Conservation (phyloP, 1,140 invertebrate species). For the Pseudomyrmex dendroicus region DNA sequence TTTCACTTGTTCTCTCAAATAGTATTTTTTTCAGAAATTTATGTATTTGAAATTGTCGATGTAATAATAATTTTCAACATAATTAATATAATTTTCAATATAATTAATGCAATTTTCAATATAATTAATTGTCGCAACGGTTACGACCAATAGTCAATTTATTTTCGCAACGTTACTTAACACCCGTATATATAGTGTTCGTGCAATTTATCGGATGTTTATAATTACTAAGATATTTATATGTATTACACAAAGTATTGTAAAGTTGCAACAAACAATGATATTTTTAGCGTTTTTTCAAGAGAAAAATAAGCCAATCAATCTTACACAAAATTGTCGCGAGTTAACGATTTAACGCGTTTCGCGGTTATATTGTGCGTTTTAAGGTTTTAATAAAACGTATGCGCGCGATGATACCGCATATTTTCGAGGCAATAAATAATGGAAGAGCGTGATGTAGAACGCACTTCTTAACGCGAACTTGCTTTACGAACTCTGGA, state of each 20-base stretch:
- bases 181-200: not conserved
- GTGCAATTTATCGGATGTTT: not conserved
- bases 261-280: not conserved
- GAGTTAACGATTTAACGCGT: not conserved
- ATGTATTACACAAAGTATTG: too few relatives aligned
- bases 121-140: not conserved
- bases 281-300: not conserved
- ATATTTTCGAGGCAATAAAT: constrained; percentile 16
- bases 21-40: too few relatives aligned
- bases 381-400: not conserved
- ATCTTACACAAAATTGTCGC: not conserved
- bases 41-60: constrained; percentile 27
- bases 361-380: too few relatives aligned
- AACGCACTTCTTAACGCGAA: constrained; percentile 31
- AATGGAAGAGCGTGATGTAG: constrained; percentile 9
- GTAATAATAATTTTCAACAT: too few relatives aligned
- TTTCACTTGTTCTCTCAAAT: too few relatives aligned
- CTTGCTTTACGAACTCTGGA: not conserved
- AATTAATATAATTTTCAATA: too few relatives aligned
- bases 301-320: not conserved
- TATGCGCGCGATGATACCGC: not conserved
- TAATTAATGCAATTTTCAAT: too few relatives aligned
- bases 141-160: not conserved
- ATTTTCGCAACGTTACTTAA: constrained; percentile 5
- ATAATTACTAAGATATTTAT: not conserved